These are phyloP conservation scores for Chelon auratus DNA, from an alignment of 2,797 vertebrate species.

Conservation along the genomic window DNA sequence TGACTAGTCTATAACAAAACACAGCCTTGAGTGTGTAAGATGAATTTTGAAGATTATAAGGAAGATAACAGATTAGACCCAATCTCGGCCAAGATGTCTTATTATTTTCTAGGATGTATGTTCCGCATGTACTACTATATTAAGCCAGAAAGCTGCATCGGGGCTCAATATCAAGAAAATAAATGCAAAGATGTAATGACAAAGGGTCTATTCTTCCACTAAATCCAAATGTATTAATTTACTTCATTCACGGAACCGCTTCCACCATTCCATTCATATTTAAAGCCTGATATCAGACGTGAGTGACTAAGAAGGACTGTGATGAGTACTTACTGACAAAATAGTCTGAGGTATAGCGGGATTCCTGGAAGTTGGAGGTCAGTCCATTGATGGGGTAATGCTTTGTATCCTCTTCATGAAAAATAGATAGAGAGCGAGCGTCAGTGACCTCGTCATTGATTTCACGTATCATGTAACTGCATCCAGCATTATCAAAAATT, in stretches of 20 bases:
- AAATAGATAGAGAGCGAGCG: slow-evolving; percentile 76
- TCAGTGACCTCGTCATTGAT: slow-evolving; percentile 81
- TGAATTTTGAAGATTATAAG: slow-evolving; percentile 25
- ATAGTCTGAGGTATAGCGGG: slow-evolving; percentile 97
- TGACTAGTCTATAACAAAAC: slow-evolving; percentile 23
- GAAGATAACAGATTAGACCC: slow-evolving; percentile 4
- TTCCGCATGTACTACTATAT: background rate
- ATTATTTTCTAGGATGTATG: slow-evolving; percentile 5
- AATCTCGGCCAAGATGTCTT: slow-evolving; percentile 9
- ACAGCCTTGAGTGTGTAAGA: background rate
- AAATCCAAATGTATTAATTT: background rate
- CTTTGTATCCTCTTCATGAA: slow-evolving; percentile 93
- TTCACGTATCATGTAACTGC: slow-evolving; percentile 81
- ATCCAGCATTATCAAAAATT: slow-evolving; percentile 79
- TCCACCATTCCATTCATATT: slow-evolving; percentile 38
- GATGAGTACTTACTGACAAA: slow-evolving; percentile 95
- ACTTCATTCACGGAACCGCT: slow-evolving; percentile 11
- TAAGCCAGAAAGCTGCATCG: background rate
- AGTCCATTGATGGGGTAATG: slow-evolving; percentile 93
- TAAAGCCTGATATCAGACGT: slow-evolving; percentile 21
- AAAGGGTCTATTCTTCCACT: background rate
- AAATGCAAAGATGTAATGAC: too few relatives aligned
- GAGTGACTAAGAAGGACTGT: slow-evolving; percentile 25
- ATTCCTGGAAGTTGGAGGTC: slow-evolving; percentile 92
- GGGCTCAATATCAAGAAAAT: too few relatives aligned